These are phyloP conservation scores for Eudyptes chrysolophus DNA, from an alignment of 2,113 vertebrate species.

Conservation along the genomic window DNA sequence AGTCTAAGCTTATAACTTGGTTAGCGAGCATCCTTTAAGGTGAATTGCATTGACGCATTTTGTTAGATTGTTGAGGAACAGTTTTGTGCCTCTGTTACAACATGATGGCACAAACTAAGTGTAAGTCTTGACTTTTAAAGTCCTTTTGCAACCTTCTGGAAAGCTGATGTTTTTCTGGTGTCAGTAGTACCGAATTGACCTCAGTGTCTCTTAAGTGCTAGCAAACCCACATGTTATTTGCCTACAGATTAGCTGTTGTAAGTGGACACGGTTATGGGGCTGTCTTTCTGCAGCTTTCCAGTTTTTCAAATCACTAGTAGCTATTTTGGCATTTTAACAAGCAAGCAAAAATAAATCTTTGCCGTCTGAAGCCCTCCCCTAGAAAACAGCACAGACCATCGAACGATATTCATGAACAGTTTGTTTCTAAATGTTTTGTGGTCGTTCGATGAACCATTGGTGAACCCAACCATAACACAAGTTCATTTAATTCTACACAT, in stretches of 20 bases:
- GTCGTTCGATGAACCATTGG: neutral
- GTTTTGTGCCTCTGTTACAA: neutral
- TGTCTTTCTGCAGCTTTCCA: neutral
- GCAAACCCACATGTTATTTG: neutral
- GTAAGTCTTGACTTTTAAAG: neutral
- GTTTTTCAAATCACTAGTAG: neutral
- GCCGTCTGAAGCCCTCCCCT: neutral
- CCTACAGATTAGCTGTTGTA: neutral
- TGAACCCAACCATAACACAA: neutral
- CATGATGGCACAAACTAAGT: neutral
- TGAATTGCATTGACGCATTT: accelerated
- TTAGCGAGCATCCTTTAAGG: neutral
- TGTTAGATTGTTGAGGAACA: neutral
- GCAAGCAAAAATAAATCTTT: neutral
- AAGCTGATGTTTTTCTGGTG: neutral
- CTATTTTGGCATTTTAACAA: neutral
- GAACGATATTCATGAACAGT: neutral
- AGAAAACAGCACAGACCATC: neutral
- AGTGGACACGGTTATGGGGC: neutral
- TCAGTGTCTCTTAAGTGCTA: neutral
- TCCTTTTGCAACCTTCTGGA: neutral
- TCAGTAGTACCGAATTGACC: neutral
- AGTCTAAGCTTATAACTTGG: neutral
- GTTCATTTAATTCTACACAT: neutral
- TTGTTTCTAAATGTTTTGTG: neutral